Evolutionary conservation across 2,797 vertebrate species (phyloP), one percentile per base, ranked within the genome.

Genomic region (Diceros bicornis): DNA sequence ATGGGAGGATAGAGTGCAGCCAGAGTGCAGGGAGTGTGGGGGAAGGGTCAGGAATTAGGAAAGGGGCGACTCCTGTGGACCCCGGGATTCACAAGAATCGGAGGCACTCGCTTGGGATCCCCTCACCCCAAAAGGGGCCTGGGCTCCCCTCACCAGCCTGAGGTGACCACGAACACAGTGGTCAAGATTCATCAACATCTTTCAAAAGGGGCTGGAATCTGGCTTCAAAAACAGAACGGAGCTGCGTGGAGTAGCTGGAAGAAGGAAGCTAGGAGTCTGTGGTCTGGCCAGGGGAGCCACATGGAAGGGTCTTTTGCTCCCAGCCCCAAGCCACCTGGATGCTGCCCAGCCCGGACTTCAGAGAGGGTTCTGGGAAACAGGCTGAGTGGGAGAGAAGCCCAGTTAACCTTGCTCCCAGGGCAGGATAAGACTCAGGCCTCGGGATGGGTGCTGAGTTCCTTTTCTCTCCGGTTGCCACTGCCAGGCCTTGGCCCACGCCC

Each of bases 241-340:
- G 29, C 32, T 1, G 6, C 4, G 3, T 34, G 20, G 41, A 52
- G 59, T 32, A 85, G 37, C 77, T 32, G 3, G 69, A 78, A 81
- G 64, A 90, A 44, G 1, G 0, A 52, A 52, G 44, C 1, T 17
- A n/a, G 50, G 57, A n/a, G 23, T 61, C 79, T 83, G 89, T 37
- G 74, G 10, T 75, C 47, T 71, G 81, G 66, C n/a, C 41, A 64
- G 86, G 71, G 44, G 20, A 89, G 69, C 32, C 55, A 84, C 34
- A 3, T 47, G 72, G 77, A 94, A 81, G 92, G 62, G 78, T 89
- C 91, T 64, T 68, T 66, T 62, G 71, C 86, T 64, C 81, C 52
- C 4, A 20, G 61, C 61, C 96, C 25, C 93, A 91, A 95, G 47
- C 86, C 92, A 77, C 94, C 88, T 93, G 83, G 93, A 95, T 84